A percentile compares a stretch with the other conserved stretches of the same genome.
Evolutionary conservation across 1,140 invertebrate species (phyloP).

Genomic region (Drosophila athabasca): DNA sequence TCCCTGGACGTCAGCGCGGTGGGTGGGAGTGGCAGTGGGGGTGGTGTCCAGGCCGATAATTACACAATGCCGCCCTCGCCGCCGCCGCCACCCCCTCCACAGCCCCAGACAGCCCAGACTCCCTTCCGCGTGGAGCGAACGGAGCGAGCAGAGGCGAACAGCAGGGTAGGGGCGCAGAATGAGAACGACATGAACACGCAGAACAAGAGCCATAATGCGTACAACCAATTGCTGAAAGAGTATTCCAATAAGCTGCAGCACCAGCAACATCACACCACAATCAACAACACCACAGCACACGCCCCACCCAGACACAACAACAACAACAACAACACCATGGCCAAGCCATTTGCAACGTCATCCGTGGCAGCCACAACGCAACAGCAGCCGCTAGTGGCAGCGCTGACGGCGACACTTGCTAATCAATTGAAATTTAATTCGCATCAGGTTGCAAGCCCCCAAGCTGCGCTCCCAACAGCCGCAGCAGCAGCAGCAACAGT

Average conservation of each 20-base stretch:
- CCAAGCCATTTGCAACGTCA: slow-evolving; percentile 53
- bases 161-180: slow-evolving; percentile 45
- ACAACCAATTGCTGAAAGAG: slow-evolving; percentile 81
- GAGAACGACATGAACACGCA: slow-evolving; percentile 72
- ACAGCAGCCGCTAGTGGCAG: slow-evolving; percentile 69
- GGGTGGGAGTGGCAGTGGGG: slow-evolving; percentile 8
- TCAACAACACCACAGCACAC: slow-evolving; percentile 54
- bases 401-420: slow-evolving; percentile 74
- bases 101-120: slow-evolving; percentile 11
- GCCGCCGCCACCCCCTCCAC: slow-evolving; percentile 52
- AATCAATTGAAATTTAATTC: slow-evolving; percentile 83
- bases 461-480: slow-evolving; percentile 35
- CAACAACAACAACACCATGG: slow-evolving; percentile 65
- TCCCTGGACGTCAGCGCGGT: slow-evolving; percentile 59
- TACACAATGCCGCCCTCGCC: slow-evolving; percentile 54
- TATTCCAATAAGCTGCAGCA: slow-evolving; percentile 76
- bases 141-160: slow-evolving; percentile 23
- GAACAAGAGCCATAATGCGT: slow-evolving; percentile 73
- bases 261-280: slow-evolving; percentile 32
- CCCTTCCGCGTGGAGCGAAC: slow-evolving; percentile 12
- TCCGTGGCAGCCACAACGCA: slow-evolving; percentile 36
- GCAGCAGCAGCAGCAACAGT: slow-evolving; percentile 27
- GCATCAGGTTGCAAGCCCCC: slow-evolving; percentile 69
- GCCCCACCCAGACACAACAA: slow-evolving; percentile 24
- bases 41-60: slow-evolving; percentile 39